phyloP scores from a whole-genome alignment of 2,797 vertebrate genomes.

The Nannoperca obscura region DNA sequence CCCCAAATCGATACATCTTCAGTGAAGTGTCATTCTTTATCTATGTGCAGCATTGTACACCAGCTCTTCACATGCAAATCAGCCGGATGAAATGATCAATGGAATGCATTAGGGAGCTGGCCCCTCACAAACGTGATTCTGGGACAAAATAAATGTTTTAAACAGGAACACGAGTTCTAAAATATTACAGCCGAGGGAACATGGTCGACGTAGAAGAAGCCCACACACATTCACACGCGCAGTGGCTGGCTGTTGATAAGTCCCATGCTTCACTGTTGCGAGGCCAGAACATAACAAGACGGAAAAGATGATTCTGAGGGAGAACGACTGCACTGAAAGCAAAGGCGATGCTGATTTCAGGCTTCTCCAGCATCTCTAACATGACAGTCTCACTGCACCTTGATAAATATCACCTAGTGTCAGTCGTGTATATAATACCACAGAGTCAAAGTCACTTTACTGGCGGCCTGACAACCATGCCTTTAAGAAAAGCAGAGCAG shows the following conservation, averaged over 20 bases:
- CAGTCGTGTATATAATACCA: constrained; percentile 33
- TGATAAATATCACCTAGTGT: constrained; percentile 61
- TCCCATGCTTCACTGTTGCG: not conserved
- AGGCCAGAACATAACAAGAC: constrained; percentile 1
- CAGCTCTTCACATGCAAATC: constrained; percentile 70
- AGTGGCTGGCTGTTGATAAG: constrained; percentile 36
- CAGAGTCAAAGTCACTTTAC: constrained; percentile 58
- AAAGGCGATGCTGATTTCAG: constrained; percentile 39
- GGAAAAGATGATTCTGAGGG: constrained; percentile 19
- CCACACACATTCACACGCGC: not conserved
- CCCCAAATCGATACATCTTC: constrained; percentile 58
- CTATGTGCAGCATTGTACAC: constrained; percentile 39
- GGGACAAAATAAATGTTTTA: constrained; percentile 53
- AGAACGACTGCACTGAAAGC: constrained; percentile 21
- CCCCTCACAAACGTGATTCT: constrained; percentile 61
- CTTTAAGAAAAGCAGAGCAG: constrained; percentile 66
- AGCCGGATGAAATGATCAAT: constrained; percentile 62
- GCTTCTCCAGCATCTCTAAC: constrained; percentile 48
- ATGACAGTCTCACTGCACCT: constrained; percentile 48
- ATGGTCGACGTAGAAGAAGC: constrained; percentile 21
- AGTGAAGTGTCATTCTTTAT: constrained; percentile 62
- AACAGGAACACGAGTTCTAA: constrained; percentile 48
- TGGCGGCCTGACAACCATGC: constrained; percentile 39
- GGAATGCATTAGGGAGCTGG: constrained; percentile 61
- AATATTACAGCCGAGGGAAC: constrained; percentile 38